Evolutionary conservation across 1,140 invertebrate genomes (phyloP).

Genomic region (Oryctes rhinoceros): DNA sequence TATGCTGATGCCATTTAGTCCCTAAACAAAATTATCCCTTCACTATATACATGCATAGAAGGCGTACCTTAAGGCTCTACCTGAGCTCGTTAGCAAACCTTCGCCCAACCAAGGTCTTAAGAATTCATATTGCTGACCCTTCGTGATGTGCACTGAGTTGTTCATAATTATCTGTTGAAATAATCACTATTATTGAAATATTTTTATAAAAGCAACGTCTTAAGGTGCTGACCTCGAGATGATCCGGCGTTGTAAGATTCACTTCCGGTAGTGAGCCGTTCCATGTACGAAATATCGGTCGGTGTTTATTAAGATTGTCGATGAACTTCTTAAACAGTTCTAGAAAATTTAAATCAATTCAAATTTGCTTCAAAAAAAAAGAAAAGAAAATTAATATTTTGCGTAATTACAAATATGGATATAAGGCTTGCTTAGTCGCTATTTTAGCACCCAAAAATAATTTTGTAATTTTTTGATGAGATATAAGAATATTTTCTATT

Average conservation of each 20-base stretch:
- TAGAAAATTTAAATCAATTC: not conserved
- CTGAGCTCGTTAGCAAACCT: constrained; percentile 65
- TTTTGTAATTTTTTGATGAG: too few relatives aligned
- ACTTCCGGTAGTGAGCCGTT: constrained; percentile 49
- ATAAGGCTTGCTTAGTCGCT: too few relatives aligned
- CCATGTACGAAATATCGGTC: constrained; percentile 54
- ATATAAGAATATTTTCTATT: too few relatives aligned
- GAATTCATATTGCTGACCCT: constrained; percentile 66
- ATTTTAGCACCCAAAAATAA: too few relatives aligned
- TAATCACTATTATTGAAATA: not conserved
- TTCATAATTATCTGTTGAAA: constrained; percentile 62
- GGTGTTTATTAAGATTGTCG: constrained; percentile 40
- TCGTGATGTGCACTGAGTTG: constrained; percentile 66
- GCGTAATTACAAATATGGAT: too few relatives aligned
- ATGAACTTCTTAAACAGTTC: not conserved
- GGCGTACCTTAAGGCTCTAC: too few relatives aligned
- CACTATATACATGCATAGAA: not conserved
- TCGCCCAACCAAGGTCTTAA: constrained; percentile 65
- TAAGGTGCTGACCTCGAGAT: constrained; percentile 50
- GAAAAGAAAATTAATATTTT: too few relatives aligned
- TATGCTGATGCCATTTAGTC: constrained; percentile 76
- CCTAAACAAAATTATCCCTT: constrained; percentile 31
- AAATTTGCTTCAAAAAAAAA: too few relatives aligned
- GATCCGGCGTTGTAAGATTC: constrained; percentile 54
- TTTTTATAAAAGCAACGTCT: not conserved